Percentiles rank a stretch among this genome's conserved stretches.
Conservation (phyloP, 1,140 invertebrate genomes). For the Babylonia areolata region DNA sequence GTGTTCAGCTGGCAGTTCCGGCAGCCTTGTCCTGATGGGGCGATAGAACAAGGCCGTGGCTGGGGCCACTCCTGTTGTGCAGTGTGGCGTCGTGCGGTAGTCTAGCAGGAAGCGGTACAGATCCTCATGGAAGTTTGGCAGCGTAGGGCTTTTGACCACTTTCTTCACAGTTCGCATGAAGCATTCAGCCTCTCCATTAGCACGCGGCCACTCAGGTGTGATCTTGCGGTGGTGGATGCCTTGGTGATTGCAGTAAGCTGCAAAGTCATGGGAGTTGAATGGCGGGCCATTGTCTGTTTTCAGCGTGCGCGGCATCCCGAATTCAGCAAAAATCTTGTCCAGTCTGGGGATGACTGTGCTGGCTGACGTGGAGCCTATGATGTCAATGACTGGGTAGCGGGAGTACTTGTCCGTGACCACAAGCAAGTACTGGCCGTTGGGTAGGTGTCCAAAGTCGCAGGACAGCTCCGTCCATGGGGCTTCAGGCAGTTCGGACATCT, state of each 20-base stretch:
- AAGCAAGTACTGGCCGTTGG: constrained; percentile 58
- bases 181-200: constrained; percentile 54
- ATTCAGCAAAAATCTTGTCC: constrained; percentile 45
- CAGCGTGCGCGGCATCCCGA: constrained; percentile 42
- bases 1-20: too few relatives aligned
- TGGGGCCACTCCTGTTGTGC: too few relatives aligned
- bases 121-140: too few relatives aligned
- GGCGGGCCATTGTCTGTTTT: constrained; percentile 49
- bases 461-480: constrained; percentile 46
- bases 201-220: constrained; percentile 55
- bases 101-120: too few relatives aligned
- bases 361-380: constrained; percentile 13
- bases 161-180: too few relatives aligned
- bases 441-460: constrained; percentile 64
- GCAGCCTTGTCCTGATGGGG: too few relatives aligned
- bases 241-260: constrained; percentile 18
- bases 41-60: too few relatives aligned
- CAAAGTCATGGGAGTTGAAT: constrained; percentile 21
- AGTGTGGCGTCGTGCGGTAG: too few relatives aligned
- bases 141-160: too few relatives aligned
- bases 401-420: constrained; percentile 64
- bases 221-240: constrained; percentile 51
- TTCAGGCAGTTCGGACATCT: constrained; percentile 30
- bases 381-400: too few relatives aligned
- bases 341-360: constrained; percentile 23